Base-by-base conservation (phyloP, 1,140 invertebrate species). In the Octopus bimaculoides region DNA sequence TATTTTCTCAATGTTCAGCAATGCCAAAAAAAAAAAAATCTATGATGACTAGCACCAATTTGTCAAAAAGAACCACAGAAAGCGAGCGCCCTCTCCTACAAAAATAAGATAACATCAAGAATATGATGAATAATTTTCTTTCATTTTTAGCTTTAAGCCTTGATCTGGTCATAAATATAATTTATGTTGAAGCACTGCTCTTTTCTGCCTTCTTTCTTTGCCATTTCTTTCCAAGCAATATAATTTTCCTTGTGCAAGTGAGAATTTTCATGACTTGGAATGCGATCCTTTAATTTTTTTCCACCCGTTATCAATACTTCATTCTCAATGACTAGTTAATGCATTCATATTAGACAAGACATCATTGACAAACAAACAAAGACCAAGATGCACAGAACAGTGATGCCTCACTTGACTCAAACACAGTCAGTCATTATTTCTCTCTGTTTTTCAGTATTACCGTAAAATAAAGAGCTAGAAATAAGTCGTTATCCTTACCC, bases 201-300 rank as follows among this genome's bases (percentile, higher is more conserved):
- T 14, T 66, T 66, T 12, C 61, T 66, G 61, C n/a, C 61, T 66
- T 66, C 12, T n/a, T 66, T 66, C 26, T 41, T 41, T 41, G 26
- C 26, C 26, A n/a, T n/a, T 66, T 66, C 61, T 66, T 66, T 66
- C 61, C 61, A 66, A 14, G 3, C 61, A 66, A 66, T 66, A 3
- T 66, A 66, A n/a, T 66, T 66, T 66, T 66, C 61, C 61, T 66
- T 2, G 61, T 66, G 3, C n/a, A 66, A 66, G 61, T 66, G 12
- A 66, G 61, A 66, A 66, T 66, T 66, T 66, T 66, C 61, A 66
- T 66, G 61, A 66, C 61, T 66, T 66, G 61, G 61, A 66, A 66
- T 66, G 61, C 61, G 61, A 66, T 66, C 61, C 61, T 66, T 66
- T 66, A 66, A 66, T 66, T 66, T 66, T 66, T 66, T n/a, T 66